Conservation (phyloP, 2,113 vertebrate species). For the Thalassarche chlororhynchos region DNA sequence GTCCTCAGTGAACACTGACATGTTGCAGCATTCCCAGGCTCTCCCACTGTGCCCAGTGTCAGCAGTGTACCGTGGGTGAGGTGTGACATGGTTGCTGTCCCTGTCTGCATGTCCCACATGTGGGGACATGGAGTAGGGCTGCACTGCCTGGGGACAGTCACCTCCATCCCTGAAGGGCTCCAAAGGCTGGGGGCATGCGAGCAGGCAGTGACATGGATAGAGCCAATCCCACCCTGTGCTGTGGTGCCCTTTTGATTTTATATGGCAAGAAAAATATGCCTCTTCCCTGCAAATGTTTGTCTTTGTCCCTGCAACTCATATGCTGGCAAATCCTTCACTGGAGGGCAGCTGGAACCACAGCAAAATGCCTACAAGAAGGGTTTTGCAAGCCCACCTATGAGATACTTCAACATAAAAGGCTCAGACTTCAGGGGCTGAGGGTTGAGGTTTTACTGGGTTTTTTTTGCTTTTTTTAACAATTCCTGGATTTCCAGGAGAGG, state of each 20-base stretch:
- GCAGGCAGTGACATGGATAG: not conserved
- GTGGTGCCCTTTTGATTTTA: not conserved
- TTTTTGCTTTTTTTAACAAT: not conserved
- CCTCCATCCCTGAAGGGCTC: not conserved
- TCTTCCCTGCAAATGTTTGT: not conserved
- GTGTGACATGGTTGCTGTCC: not conserved
- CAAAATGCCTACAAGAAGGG: not conserved
- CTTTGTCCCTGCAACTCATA: not conserved
- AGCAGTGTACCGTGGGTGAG: not conserved
- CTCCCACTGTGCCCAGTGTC: not conserved
- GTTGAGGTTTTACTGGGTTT: not conserved
- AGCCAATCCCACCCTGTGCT: not conserved
- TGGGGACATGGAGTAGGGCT: not conserved
- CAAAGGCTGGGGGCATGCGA: fast-evolving
- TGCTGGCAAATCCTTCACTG: not conserved
- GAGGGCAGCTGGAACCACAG: not conserved
- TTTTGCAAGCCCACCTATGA: not conserved
- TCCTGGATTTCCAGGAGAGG: not conserved
- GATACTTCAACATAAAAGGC: not conserved
- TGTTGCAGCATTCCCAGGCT: not conserved
- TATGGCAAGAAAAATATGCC: not conserved
- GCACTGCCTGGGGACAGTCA: fast-evolving
- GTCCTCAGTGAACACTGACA: not conserved
- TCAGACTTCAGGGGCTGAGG: not conserved
- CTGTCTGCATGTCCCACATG: not conserved